Conservation (phyloP, 1,140 invertebrate genomes). For the Magallana ariakensis region DNA sequence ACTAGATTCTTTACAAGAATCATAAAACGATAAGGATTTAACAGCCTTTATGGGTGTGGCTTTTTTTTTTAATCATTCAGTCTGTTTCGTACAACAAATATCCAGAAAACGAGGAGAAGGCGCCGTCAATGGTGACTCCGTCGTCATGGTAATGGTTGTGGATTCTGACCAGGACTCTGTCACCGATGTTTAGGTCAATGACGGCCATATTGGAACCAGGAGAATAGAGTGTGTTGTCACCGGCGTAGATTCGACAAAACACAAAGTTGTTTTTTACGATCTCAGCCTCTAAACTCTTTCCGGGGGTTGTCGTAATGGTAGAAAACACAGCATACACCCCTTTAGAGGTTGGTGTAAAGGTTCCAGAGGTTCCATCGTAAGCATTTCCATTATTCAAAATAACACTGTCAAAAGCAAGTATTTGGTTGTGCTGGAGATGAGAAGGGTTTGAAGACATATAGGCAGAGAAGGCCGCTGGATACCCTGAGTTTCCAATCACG, state of each 20-base stretch:
- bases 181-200: not conserved
- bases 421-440: not conserved
- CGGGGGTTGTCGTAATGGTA: not conserved
- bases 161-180: constrained; percentile 21
- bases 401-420: constrained; percentile 43
- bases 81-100: constrained; percentile 42
- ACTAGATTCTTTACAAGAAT: too few relatives aligned
- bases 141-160: not conserved
- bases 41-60: not conserved
- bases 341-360: constrained; percentile 20
- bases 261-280: not conserved
- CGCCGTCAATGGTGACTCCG: not conserved
- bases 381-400: constrained; percentile 39
- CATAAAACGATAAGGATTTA: not conserved
- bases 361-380: constrained; percentile 16
- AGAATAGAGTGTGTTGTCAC: not conserved
- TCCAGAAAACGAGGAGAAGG: constrained; percentile 13
- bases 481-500: too few relatives aligned
- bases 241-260: not conserved
- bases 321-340: constrained; percentile 46
- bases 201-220: constrained; percentile 1
- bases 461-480: not conserved
- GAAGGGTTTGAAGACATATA: not conserved
- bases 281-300: not conserved
- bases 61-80: not conserved